Base-by-base conservation (phyloP, 1,140 invertebrate genomes). In the Dinoponera quadriceps region DNA sequence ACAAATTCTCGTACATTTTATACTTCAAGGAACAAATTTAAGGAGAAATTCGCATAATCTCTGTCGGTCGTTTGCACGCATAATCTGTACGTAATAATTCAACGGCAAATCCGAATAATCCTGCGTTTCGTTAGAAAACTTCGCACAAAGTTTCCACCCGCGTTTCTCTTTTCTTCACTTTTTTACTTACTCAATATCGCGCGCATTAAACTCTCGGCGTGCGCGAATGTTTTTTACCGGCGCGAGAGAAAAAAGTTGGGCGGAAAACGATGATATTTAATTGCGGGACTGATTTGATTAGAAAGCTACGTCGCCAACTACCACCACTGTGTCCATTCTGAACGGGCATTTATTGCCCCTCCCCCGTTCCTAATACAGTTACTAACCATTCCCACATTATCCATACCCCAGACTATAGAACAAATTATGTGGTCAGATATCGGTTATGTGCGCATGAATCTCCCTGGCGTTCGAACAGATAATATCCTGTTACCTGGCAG, bases 341-440 rank as follows among this genome's bases (percentile, higher is more conserved):
- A 57, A 69, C 44, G n/a, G n/a, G 75, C 51, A 69, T 66, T 66
- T 77, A 77, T 57, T 80, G 75, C 65, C n/a, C n/a, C n/a, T n/a
- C n/a, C n/a, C n/a, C n/a, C 38, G 44, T 20, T 27, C 44, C 18
- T 80, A 80, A 80, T 80, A 13, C 51, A 80, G 75, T 80, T 69
- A 80, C 65, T 59, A 69, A 44, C 65, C 51, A 33, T 80, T 48
- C 22, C 51, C 25, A n/a, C 75, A 69, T 80, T 69, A 80, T 69
- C 75, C 63, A 69, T 54, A 33, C 20, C n/a, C 25, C 33, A 48
- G 71, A 80, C 75, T 80, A 80, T 71, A 80, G 65, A 80, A 80
- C 75, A 71, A 80, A 80, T 80, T 80, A 80, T 80, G 65, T 65
- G 75, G 75, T 80, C 75, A 71, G 75, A 80, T 80, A 80, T 80